Evolutionary conservation across 64 coral and sea anemone species (phyloP), one percentile per base, ranked within the genome.

Genomic region (Dendronephthya gigantea): DNA sequence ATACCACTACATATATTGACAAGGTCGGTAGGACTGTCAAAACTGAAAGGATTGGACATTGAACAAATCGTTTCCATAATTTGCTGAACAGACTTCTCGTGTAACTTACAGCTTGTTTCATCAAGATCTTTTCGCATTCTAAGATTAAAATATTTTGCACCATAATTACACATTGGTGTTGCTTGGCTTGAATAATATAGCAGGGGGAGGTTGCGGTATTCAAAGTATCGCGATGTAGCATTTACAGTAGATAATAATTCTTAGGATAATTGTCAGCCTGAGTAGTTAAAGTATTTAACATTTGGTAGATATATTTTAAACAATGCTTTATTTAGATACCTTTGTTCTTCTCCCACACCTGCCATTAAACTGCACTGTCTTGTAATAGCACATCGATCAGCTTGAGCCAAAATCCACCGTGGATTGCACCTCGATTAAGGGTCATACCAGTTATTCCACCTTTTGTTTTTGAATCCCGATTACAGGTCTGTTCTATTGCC

Each of bases 401-500:
- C 83, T 13, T 62, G 82, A 43, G 41, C 41, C 41, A 45, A 11
- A 45, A 45, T 45, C 41, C 41, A 45, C 41, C 41, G 41, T 45
- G 86, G 4, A 91, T 85, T 83, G 81, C 90, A 11, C 85, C 62
- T 48, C 68, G 68, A 40, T 82, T 91, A 39, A 87, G 62, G 23
- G 51, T 90, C 28, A 90, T 81, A 12, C 84, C 89, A 23, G 79
- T 35, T 14, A 45, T 45, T 6, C 41, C 41, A 45, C 41, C 41
- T 45, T 45, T 45, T 6, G 41, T 45, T 45, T 45, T 45, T 4
- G 41, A 45, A 45, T 45, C 41, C 11, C 41, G 41, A 45, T 45
- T 45, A 45, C 41, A 45, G 0, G 89, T 88, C 68, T 92, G 86
- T 76, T 92, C 83, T 12, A 88, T 88, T 0, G 90, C 81, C 45